Percentiles rank a stretch among this genome's conserved stretches.
Conservation (phyloP, 1,140 invertebrate genomes). For the Caenorhabditis remanei region DNA sequence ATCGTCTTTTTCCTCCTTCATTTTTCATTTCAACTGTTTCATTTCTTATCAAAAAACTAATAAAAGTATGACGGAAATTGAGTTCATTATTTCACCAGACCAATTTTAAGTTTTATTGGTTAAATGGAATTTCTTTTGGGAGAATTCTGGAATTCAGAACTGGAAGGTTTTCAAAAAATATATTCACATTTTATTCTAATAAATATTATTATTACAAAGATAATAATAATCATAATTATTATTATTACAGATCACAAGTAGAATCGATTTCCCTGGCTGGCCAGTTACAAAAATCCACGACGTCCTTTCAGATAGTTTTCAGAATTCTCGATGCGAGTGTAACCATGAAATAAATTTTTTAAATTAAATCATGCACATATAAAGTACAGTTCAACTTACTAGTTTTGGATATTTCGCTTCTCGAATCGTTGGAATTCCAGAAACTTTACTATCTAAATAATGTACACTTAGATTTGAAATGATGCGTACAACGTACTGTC, state of each 20-base stretch:
- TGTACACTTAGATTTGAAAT: background rate
- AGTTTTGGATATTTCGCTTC: background rate
- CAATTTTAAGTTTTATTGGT: background rate
- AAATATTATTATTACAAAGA: too few relatives aligned
- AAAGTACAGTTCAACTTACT: background rate
- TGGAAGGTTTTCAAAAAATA: too few relatives aligned
- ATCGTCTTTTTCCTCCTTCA: constrained; percentile 7
- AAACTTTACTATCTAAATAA: constrained; percentile 18
- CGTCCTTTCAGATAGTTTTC: too few relatives aligned
- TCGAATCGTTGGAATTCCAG: background rate
- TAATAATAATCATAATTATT: too few relatives aligned
- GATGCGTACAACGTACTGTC: background rate
- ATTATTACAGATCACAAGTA: too few relatives aligned
- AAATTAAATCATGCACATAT: background rate
- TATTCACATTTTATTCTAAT: too few relatives aligned
- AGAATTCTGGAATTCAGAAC: too few relatives aligned
- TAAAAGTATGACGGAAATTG: constrained; percentile 22
- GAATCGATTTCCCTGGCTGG: too few relatives aligned
- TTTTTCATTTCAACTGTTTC: background rate
- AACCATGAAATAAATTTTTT: background rate
- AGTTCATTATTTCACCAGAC: background rate
- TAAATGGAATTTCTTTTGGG: too few relatives aligned
- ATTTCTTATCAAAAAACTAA: constrained; percentile 3
- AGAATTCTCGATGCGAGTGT: too few relatives aligned
- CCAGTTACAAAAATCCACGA: too few relatives aligned